Evolutionary conservation across 2,888 invertebrate species (phyloP).

Genomic region (Mythimna ferrago): DNA sequence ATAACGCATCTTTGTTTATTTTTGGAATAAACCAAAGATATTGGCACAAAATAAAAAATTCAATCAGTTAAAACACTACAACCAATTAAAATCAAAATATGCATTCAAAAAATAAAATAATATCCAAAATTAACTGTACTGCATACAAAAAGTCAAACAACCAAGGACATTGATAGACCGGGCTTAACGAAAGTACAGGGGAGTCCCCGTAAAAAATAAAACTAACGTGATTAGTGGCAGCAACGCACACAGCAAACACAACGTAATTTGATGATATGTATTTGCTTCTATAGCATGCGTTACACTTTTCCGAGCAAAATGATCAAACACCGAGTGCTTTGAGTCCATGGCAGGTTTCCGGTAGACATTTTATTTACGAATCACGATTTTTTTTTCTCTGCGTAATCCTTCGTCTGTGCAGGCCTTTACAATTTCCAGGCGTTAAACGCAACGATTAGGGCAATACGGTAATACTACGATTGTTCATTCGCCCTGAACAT

Average conservation of each 20-base stretch:
- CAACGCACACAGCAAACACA: background rate
- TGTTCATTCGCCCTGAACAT: slow-evolving; percentile 50
- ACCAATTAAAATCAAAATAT: no score
- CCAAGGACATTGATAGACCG: background rate
- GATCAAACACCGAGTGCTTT: no score
- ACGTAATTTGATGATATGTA: no score
- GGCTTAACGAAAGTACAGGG: background rate
- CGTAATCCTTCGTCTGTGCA: background rate
- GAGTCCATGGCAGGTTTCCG: no score
- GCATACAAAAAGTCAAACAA: background rate
- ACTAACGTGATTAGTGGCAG: background rate
- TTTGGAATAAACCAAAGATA: no score
- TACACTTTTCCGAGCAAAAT: no score
- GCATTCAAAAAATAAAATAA: no score
- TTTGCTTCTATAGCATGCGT: no score
- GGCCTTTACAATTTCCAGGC: slow-evolving; percentile 25
- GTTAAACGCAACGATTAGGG: slow-evolving; percentile 44
- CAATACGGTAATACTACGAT: slow-evolving; percentile 20
- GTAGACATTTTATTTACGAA: no score
- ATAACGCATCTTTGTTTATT: no score
- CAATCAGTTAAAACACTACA: no score
- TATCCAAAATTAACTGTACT: background rate
- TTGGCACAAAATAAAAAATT: no score
- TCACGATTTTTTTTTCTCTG: background rate
- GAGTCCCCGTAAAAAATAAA: background rate